Conservation (phyloP, 2,797 vertebrate genomes). For the Notamacropus eugenii region DNA sequence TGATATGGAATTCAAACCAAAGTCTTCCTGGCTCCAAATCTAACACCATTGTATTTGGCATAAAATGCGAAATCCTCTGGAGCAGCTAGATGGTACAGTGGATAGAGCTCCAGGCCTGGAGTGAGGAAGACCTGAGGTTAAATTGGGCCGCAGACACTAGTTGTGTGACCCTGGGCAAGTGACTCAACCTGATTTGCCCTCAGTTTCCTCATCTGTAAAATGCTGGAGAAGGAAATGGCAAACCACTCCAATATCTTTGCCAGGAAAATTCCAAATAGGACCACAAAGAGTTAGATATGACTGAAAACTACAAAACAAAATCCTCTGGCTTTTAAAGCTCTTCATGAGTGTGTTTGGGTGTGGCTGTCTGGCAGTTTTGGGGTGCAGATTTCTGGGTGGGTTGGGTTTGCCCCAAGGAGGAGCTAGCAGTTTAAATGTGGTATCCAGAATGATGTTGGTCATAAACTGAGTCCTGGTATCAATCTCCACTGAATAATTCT, state of each 20-base stretch:
- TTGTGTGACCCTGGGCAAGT: not conserved
- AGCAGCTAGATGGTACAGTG: not conserved
- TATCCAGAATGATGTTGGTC: not conserved
- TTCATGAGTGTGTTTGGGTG: not conserved
- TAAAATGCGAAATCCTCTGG: not conserved
- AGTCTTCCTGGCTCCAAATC: not conserved
- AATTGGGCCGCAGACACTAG: too few relatives aligned
- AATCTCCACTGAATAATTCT: not conserved
- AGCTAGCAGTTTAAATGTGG: not conserved
- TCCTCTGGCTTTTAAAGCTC: not conserved
- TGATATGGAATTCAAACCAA: not conserved
- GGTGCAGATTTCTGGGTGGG: not conserved
- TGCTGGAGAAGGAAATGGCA: not conserved
- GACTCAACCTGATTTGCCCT: not conserved
- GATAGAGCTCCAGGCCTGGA: not conserved
- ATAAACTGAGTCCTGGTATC: not conserved
- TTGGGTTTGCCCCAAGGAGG: not conserved
- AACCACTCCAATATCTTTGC: not conserved
- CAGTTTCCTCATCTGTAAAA: not conserved
- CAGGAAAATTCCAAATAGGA: not conserved
- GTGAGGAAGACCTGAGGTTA: not conserved
- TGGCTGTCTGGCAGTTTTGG: not conserved
- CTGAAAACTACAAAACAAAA: not conserved
- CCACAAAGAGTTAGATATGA: not conserved
- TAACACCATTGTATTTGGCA: not conserved